Evolutionary conservation across 1,140 invertebrate species (phyloP).

Genomic region (Bombus haemorrhoidalis): DNA sequence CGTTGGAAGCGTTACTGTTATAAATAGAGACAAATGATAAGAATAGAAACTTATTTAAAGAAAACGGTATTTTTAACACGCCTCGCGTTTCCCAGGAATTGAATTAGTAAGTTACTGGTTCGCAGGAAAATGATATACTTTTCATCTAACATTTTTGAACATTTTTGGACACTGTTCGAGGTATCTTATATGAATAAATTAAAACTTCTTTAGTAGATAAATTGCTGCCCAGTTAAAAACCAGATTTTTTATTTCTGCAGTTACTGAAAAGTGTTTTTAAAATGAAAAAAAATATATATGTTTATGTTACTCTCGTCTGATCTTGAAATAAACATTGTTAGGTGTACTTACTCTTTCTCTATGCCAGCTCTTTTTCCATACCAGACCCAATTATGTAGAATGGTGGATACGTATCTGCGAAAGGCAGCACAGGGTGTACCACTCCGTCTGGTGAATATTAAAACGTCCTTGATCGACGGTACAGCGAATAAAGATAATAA

Average conservation of each 20-base stretch:
- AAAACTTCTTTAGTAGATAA: too few relatives aligned
- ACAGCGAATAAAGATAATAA: constrained; percentile 87
- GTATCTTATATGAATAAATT: background rate
- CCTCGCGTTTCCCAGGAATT: background rate
- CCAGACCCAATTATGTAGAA: constrained; percentile 89
- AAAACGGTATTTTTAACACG: background rate
- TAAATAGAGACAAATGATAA: background rate
- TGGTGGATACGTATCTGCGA: constrained; percentile 87
- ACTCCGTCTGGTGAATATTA: constrained; percentile 87
- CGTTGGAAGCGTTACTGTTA: background rate
- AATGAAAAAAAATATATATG: background rate
- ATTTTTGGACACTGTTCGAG: background rate
- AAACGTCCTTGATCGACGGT: constrained; percentile 86
- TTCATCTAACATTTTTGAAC: too few relatives aligned
- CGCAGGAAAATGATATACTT: background rate
- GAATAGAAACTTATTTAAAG: constrained; percentile 19
- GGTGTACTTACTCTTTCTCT: constrained; percentile 81
- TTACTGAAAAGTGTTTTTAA: background rate
- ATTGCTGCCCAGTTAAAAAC: too few relatives aligned
- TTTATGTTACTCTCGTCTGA: background rate
- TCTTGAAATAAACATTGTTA: background rate
- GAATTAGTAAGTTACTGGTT: background rate
- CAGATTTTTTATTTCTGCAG: too few relatives aligned
- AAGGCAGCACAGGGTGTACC: constrained; percentile 86
- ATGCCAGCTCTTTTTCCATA: constrained; percentile 86